Evolutionary conservation across 2,797 vertebrate genomes (phyloP).

Genomic region (Synaphobranchus kaupii): DNA sequence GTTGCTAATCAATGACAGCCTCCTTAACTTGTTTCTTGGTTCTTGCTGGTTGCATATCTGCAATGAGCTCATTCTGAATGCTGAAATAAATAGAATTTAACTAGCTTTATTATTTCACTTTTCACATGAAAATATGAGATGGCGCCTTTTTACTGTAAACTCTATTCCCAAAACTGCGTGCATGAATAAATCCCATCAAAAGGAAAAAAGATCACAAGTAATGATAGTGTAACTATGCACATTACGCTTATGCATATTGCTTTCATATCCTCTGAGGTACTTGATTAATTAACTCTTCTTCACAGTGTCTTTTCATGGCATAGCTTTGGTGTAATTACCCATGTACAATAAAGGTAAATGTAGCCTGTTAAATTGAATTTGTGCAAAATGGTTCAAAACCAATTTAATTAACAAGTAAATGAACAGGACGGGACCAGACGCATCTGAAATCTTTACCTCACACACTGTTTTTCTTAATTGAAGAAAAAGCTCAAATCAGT

Average conservation of each 20-base stretch:
- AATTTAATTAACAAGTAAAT: background rate
- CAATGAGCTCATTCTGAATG: background rate
- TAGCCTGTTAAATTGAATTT: background rate
- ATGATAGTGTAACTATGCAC: background rate
- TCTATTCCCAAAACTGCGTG: background rate
- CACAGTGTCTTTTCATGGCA: background rate
- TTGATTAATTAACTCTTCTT: background rate
- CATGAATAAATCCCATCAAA: background rate
- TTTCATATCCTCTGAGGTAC: background rate
- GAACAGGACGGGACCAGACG: background rate
- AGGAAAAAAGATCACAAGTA: background rate
- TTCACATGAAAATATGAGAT: background rate
- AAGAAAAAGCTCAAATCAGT: background rate
- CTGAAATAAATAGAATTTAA: background rate
- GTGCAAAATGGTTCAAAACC: background rate
- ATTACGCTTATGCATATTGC: background rate
- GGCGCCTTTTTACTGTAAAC: background rate
- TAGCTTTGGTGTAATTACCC: background rate
- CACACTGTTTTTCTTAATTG: background rate
- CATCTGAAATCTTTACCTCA: conserved; percentile 1
- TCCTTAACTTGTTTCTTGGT: background rate
- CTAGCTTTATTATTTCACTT: background rate
- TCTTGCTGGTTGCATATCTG: background rate
- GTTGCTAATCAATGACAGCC: conserved; percentile 14
- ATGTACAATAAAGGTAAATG: background rate